Evolutionary conservation across 2,797 vertebrate species (phyloP).

Genomic region (Spinus pinus): DNA sequence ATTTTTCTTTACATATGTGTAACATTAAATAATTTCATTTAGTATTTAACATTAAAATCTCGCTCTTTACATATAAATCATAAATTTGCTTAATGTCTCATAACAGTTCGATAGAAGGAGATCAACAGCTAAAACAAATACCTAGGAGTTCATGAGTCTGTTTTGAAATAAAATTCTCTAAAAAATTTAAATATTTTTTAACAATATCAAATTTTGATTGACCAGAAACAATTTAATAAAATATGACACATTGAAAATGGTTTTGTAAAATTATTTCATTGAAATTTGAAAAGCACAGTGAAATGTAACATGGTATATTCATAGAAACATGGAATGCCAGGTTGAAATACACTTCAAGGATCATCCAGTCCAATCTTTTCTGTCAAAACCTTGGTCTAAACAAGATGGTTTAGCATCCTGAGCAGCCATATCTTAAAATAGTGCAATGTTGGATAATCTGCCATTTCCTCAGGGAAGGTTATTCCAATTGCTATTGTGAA

Average conservation of each 20-base stretch:
- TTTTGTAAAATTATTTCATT: not conserved
- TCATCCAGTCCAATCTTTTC: not conserved
- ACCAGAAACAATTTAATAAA: not conserved
- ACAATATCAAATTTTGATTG: not conserved
- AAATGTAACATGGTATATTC: not conserved
- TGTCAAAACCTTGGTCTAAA: not conserved
- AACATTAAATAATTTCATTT: not conserved
- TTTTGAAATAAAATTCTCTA: not conserved
- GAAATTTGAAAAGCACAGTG: not conserved
- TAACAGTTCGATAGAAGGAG: not conserved
- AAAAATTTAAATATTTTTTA: not conserved
- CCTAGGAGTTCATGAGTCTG: not conserved
- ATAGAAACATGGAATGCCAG: not conserved
- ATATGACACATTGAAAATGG: not conserved
- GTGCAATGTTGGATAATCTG: not conserved
- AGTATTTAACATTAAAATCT: not conserved
- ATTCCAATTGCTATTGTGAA: not conserved
- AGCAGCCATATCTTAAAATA: not conserved
- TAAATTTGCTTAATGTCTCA: not conserved
- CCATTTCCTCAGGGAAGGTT: fast-evolving
- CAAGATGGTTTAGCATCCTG: not conserved
- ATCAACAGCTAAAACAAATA: not conserved
- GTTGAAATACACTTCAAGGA: not conserved
- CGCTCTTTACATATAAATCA: not conserved
- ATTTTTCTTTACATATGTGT: not conserved